Conservation (phyloP, 2,888 invertebrate genomes). For the Cyclophora punctaria region DNA sequence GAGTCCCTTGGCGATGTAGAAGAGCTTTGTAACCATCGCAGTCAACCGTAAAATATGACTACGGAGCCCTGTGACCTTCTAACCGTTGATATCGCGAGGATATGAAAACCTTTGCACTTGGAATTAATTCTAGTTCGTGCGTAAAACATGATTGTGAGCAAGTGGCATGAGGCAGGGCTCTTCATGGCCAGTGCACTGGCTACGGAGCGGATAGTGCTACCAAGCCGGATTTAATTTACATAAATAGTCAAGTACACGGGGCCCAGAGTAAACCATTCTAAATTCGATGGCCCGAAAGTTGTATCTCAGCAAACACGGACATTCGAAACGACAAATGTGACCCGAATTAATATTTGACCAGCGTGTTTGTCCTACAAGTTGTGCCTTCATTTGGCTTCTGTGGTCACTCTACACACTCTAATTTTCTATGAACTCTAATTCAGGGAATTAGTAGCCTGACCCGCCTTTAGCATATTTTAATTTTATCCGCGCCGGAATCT, state of each 20-base stretch:
- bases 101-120: constrained; percentile 21
- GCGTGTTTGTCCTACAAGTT: constrained; percentile 45
- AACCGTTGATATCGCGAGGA: constrained; percentile 17
- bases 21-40: constrained; percentile 8
- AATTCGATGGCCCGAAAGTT: constrained; percentile 66
- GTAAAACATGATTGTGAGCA: constrained; percentile 37
- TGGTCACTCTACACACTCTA: constrained; percentile 39
- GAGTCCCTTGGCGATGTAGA: neutral
- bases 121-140: constrained; percentile 34
- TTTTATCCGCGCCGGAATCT: constrained; percentile 25
- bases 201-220: constrained; percentile 15
- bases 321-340: constrained; percentile 61
- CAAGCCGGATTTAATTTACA: constrained; percentile 61
- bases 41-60: constrained; percentile 18
- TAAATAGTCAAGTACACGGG: constrained; percentile 61
- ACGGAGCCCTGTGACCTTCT: constrained; percentile 7
- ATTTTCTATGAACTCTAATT: constrained; percentile 56
- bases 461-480: constrained; percentile 39
- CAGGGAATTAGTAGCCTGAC: constrained; percentile 42
- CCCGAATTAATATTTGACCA: constrained; percentile 70
- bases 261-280: constrained; percentile 60
- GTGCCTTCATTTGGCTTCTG: constrained; percentile 51
- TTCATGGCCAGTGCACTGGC: constrained; percentile 27
- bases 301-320: constrained; percentile 63
- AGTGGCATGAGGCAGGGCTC: constrained; percentile 14